Percentiles rank a stretch among this genome's conserved stretches.
Conservation (phyloP, 1,140 invertebrate species). For the Zophobas morio region DNA sequence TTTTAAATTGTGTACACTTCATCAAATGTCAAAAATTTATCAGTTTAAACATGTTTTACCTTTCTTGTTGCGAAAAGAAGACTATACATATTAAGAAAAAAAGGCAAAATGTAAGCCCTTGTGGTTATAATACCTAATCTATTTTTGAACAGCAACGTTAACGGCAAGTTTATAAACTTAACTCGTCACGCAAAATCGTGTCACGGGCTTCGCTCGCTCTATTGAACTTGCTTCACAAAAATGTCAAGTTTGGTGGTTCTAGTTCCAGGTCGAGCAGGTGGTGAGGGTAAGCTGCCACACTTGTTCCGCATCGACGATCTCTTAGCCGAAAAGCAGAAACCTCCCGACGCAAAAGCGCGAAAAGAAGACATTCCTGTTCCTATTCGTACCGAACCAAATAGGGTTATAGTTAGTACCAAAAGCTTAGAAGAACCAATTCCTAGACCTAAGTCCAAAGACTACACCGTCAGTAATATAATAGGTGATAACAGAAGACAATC, state of each 20-base stretch:
- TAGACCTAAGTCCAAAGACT: not conserved
- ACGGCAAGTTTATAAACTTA: too few species aligned
- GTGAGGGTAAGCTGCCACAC: not conserved
- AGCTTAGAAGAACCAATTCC: not conserved
- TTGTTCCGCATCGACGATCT: slow-evolving; percentile 18
- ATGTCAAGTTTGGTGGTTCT: not conserved
- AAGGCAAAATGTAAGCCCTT: too few species aligned
- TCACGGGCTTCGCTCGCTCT: too few species aligned
- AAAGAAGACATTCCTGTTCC: not conserved
- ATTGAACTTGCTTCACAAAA: too few species aligned
- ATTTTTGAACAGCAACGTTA: too few species aligned
- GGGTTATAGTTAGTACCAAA: slow-evolving; percentile 13
- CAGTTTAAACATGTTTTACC: too few species aligned
- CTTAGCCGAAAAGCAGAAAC: not conserved
- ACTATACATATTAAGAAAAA: too few species aligned
- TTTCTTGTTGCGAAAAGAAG: too few species aligned
- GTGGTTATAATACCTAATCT: too few species aligned
- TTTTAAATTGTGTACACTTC: too few species aligned
- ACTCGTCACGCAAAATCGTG: too few species aligned
- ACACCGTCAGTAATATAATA: not conserved
- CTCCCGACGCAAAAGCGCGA: not conserved
- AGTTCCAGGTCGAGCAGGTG: not conserved
- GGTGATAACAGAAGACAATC: not conserved
- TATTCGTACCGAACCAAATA: not conserved
- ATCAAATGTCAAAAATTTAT: too few species aligned